These are phyloP conservation scores for Polyploca ridens DNA, from an alignment of 2,888 invertebrate species.

Conservation along the genomic window DNA sequence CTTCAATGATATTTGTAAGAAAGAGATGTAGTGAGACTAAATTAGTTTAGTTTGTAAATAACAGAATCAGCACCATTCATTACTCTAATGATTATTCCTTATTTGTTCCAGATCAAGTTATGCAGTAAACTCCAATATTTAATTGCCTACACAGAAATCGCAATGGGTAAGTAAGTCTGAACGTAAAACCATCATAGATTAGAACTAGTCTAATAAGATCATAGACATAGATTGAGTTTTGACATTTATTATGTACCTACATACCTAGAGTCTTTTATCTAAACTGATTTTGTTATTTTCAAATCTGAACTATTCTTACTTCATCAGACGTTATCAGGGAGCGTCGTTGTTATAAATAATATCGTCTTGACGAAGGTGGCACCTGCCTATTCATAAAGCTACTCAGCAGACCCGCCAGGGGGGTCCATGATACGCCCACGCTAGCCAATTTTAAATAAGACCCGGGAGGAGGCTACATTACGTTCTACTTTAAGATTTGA, in stretches of 20 bases:
- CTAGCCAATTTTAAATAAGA: constrained; percentile 15
- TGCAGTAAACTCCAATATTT: constrained; percentile 26
- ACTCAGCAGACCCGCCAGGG: constrained; percentile 16
- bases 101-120: constrained; percentile 42
- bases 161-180: constrained; percentile 48
- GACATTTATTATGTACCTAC: not conserved
- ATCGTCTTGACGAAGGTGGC: constrained; percentile 47
- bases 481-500: constrained; percentile 1
- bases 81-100: constrained; percentile 21
- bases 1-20: too few species aligned
- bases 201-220: not conserved
- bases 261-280: not conserved
- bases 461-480: not conserved
- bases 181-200: constrained; percentile 3
- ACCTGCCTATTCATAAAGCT: constrained; percentile 65
- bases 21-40: too few species aligned
- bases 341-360: constrained; percentile 50
- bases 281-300: not conserved
- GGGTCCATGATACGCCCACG: constrained; percentile 27
- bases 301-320: not conserved
- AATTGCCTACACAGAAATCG: constrained; percentile 8
- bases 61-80: constrained; percentile 18
- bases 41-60: too few species aligned
- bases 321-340: constrained; percentile 17
- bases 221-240: not conserved